A percentile compares a stretch with the other conserved stretches of the same genome.
Conservation (phyloP, 1,140 invertebrate species). For the roundworm (Caenorhabditis elegans) region DNA sequence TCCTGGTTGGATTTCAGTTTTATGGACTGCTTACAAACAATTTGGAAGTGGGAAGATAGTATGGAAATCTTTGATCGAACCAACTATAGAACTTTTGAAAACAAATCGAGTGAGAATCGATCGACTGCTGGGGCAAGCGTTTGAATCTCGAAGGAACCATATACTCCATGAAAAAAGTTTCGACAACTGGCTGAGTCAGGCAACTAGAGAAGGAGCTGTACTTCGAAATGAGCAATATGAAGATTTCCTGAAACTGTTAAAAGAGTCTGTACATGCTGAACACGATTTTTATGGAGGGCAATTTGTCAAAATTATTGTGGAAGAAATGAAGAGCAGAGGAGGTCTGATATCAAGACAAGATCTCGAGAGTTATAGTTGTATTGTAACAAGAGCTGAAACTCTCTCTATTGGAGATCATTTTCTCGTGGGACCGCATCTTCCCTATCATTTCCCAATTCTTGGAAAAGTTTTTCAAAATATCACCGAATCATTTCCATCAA, state of each 20-base stretch:
- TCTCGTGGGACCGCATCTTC: neutral
- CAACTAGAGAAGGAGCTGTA: neutral
- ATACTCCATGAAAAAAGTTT: neutral
- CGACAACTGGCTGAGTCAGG: neutral
- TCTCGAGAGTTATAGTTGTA: neutral
- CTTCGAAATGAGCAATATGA: neutral
- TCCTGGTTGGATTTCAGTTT: constrained; percentile 86
- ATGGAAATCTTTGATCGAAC: constrained; percentile 59
- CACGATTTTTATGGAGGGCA: constrained; percentile 3
- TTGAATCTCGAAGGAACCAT: constrained; percentile 6
- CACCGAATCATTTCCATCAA: neutral
- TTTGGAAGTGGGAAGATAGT: constrained; percentile 73
- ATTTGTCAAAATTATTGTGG: neutral
- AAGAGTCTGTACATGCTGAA: neutral
- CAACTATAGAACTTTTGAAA: constrained; percentile 59
- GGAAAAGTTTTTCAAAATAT: neutral
- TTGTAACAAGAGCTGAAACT: neutral
- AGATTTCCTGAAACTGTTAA: neutral
- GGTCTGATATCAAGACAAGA: neutral
- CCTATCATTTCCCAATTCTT: neutral
- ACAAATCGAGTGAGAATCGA: neutral
- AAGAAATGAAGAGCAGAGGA: constrained; percentile 15
- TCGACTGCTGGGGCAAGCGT: neutral
- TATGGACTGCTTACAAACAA: constrained; percentile 78
- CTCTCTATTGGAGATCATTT: neutral